Percentiles rank a stretch among this genome's conserved stretches.
Conservation (phyloP, 1,140 invertebrate species). For the Wasmannia auropunctata region DNA sequence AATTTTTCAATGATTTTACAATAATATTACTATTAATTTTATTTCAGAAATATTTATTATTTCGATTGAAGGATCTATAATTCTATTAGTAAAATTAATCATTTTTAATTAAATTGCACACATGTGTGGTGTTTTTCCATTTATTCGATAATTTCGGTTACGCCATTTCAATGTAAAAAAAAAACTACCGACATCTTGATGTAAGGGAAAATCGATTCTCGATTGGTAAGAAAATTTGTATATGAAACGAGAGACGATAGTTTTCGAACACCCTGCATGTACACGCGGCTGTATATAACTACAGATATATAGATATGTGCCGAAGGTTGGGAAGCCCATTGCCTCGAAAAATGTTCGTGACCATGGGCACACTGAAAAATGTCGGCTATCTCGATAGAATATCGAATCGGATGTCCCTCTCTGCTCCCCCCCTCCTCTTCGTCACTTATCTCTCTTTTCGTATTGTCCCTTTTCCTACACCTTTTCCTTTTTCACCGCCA, state of each 20-base stretch:
- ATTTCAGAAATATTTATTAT: background rate
- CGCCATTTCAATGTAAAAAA: background rate
- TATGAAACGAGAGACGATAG: background rate
- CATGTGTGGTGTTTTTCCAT: background rate
- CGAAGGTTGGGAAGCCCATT: background rate
- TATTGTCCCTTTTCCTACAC: constrained; percentile 20
- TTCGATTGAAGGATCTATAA: background rate
- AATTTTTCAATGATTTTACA: background rate
- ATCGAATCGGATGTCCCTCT: constrained; percentile 52
- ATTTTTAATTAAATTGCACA: background rate
- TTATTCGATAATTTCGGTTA: background rate
- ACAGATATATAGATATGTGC: background rate
- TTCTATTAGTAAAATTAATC: background rate
- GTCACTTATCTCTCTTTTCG: background rate
- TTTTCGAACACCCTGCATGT: constrained; percentile 6
- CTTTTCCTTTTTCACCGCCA: constrained; percentile 6
- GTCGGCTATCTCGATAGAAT: constrained; percentile 64
- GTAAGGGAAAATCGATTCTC: background rate
- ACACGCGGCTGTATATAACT: background rate
- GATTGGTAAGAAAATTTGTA: constrained; percentile 30
- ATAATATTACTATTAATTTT: background rate
- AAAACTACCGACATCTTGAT: background rate
- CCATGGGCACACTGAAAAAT: constrained; percentile 62
- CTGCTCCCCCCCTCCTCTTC: background rate
- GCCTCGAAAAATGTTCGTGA: constrained; percentile 60